Evolutionary conservation across 1,140 invertebrate species (phyloP).

Genomic region (Gerris buenoi): DNA sequence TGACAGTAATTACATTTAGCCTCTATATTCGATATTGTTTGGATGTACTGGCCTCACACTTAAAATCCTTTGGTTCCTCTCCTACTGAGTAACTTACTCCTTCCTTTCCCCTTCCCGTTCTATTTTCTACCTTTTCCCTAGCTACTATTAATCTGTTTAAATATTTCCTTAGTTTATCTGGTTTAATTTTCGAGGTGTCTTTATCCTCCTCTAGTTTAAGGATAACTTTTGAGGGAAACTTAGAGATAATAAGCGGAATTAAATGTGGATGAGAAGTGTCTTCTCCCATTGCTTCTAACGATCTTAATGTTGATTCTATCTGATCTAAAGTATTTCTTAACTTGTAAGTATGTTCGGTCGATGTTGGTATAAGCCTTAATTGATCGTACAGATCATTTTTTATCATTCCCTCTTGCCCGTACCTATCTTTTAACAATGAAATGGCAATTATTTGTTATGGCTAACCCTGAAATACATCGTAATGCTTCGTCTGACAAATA

Average conservation of each 20-base stretch:
- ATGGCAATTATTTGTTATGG: neutral
- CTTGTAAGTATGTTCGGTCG: neutral
- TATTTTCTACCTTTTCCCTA: neutral
- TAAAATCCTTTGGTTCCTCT: neutral
- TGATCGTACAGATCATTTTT: neutral
- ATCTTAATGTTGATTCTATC: neutral
- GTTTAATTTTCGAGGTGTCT: neutral
- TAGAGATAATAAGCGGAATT: neutral
- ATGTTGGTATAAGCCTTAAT: neutral
- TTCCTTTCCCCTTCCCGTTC: neutral
- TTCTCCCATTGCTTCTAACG: neutral
- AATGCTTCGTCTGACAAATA: neutral
- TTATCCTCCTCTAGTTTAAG: neutral
- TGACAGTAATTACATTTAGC: neutral
- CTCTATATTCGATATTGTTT: neutral
- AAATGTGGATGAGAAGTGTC: neutral
- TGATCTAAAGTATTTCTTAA: neutral
- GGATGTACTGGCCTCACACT: neutral
- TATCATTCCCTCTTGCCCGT: neutral
- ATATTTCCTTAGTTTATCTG: neutral
- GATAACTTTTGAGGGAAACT: neutral
- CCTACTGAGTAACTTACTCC: neutral
- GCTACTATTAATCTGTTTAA: neutral
- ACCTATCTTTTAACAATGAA: neutral
- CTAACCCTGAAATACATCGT: neutral